Conservation (phyloP, 2,888 invertebrate genomes). For the Cephus spinipes region DNA sequence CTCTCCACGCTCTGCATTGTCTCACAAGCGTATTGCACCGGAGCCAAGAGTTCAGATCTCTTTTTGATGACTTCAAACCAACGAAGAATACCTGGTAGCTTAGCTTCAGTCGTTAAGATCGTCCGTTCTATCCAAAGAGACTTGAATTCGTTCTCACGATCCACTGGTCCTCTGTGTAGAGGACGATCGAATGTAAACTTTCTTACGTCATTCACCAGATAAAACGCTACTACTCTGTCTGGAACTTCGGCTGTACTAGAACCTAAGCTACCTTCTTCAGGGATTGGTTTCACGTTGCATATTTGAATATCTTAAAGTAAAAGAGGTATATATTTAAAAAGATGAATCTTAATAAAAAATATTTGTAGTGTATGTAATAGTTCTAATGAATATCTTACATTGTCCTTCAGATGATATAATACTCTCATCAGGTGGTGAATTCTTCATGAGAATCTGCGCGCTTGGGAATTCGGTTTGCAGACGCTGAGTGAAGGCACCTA, state of each 20-base stretch:
- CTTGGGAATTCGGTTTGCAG: conserved; percentile 94
- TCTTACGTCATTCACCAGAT: conserved; percentile 90
- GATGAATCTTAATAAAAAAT: background rate
- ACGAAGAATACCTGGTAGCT: conserved; percentile 93
- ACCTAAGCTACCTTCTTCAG: conserved; percentile 74
- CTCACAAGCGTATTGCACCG: conserved; percentile 91
- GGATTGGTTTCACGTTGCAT: conserved; percentile 91
- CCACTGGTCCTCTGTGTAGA: conserved; percentile 88
- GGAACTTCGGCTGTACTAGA: conserved; percentile 78
- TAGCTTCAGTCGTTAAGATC: conserved; percentile 82
- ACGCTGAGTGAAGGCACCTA: conserved; percentile 93
- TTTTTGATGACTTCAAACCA: conserved; percentile 92
- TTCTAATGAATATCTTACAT: conserved; percentile 69
- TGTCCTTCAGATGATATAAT: conserved; percentile 88
- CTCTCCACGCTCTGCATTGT: conserved; percentile 92
- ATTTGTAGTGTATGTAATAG: background rate
- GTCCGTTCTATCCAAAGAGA: conserved; percentile 96
- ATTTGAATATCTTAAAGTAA: conserved; percentile 86
- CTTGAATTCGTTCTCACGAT: conserved; percentile 96
- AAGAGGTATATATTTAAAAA: background rate
- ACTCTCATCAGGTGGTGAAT: conserved; percentile 89
- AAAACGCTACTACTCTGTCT: conserved; percentile 88
- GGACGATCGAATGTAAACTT: conserved; percentile 93
- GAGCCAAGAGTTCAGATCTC: conserved; percentile 82
- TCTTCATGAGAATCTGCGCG: conserved; percentile 92